phyloP scores from a whole-genome alignment of 2,888 invertebrate genomes.

The Pilophorus perplexus region DNA sequence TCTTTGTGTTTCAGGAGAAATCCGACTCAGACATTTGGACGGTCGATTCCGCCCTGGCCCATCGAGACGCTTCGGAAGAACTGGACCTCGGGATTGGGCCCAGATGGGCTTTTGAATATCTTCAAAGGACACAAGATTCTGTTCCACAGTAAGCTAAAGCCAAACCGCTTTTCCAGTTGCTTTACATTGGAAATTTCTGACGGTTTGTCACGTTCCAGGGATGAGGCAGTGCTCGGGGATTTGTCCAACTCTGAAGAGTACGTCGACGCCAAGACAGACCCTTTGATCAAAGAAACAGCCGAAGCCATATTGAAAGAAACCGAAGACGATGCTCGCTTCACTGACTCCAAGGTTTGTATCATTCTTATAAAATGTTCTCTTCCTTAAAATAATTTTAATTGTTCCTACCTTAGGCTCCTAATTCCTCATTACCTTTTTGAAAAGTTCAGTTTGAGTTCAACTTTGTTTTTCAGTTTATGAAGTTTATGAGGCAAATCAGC shows the following conservation, averaged over 20 bases:
- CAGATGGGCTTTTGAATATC: conserved; percentile 66
- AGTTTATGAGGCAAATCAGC: conserved; percentile 76
- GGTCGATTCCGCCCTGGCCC: conserved; percentile 50
- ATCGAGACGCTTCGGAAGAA: conserved; percentile 52
- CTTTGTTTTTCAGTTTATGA: conserved; percentile 64
- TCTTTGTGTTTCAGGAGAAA: conserved; percentile 42
- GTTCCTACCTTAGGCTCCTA: background rate
- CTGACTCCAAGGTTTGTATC: conserved; percentile 62
- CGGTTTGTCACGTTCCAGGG: conserved; percentile 26
- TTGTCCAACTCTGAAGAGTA: conserved; percentile 46
- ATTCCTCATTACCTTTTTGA: too few species aligned
- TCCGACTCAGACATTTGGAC: conserved; percentile 53
- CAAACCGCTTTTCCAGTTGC: too few species aligned
- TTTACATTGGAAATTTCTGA: conserved; percentile 12
- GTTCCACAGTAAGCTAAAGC: conserved; percentile 29
- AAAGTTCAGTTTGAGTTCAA: conserved; percentile 6
- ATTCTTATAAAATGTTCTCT: conserved; percentile 13
- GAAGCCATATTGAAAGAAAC: conserved; percentile 46
- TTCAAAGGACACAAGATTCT: conserved; percentile 50
- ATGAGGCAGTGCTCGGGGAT: conserved; percentile 43
- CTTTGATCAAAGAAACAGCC: conserved; percentile 46
- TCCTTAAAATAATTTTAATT: background rate
- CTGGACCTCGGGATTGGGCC: conserved; percentile 55
- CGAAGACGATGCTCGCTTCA: conserved; percentile 66
- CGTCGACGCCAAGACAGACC: conserved; percentile 44